phyloP scores from a whole-genome alignment of 2,797 vertebrate species.

The Tapirus indicus region DNA sequence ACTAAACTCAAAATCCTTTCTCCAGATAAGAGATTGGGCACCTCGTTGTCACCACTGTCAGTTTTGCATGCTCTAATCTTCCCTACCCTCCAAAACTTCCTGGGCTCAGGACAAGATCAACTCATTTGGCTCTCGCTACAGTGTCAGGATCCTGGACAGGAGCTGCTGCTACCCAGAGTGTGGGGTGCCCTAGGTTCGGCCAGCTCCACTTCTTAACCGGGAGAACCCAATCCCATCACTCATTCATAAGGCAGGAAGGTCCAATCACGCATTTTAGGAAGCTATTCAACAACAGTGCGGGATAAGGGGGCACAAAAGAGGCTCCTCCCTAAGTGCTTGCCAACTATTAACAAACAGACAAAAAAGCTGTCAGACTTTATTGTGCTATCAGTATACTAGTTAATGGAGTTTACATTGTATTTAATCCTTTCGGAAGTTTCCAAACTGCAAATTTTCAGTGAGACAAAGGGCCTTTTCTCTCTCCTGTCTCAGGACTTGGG shows the following conservation, averaged over 20 bases:
- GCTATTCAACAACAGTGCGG: neutral
- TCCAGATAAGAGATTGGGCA: neutral
- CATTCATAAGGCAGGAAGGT: neutral
- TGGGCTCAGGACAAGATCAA: neutral
- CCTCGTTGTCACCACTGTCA: neutral
- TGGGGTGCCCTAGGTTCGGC: neutral
- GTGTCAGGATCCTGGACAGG: neutral
- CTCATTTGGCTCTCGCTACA: neutral
- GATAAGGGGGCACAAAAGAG: neutral
- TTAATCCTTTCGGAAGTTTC: constrained; percentile 12
- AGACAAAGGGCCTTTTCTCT: constrained; percentile 25
- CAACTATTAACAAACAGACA: neutral
- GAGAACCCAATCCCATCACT: neutral
- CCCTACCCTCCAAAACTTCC: neutral
- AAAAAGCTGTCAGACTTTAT: neutral
- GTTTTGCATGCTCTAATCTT: neutral
- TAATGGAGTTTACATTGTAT: neutral
- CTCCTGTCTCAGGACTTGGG: neutral
- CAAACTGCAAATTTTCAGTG: constrained; percentile 15
- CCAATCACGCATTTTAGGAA: constrained; percentile 16
- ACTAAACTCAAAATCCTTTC: neutral
- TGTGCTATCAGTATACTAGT: neutral
- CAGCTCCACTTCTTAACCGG: neutral
- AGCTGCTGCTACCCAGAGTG: neutral
- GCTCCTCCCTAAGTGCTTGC: neutral